Percentiles rank a stretch among this genome's conserved stretches.
Conservation (phyloP, 2,888 invertebrate genomes). For the Microplitis deprimator region DNA sequence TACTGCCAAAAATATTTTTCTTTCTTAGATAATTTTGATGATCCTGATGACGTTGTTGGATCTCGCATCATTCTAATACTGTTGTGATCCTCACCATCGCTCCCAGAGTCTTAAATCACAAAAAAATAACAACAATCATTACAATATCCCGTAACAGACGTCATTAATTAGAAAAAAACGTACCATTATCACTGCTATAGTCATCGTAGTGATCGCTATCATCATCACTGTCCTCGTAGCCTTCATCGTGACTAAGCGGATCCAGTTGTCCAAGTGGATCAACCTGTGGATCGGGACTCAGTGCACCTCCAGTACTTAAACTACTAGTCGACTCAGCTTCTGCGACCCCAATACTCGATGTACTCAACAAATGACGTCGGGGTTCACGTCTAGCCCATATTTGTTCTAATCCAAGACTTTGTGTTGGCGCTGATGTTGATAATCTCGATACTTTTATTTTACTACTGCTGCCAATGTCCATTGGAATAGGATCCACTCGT, state of each 20-base stretch:
- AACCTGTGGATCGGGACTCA: constrained; percentile 83
- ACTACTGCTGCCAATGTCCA: constrained; percentile 54
- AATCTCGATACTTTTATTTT: constrained; percentile 77
- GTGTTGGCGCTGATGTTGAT: constrained; percentile 90
- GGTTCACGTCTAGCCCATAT: constrained; percentile 92
- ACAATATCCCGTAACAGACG: no score
- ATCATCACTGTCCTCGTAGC: constrained; percentile 85
- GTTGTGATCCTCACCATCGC: constrained; percentile 74
- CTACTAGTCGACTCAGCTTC: constrained; percentile 90
- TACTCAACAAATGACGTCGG: constrained; percentile 87
- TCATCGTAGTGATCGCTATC: constrained; percentile 92
- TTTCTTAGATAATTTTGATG: constrained; percentile 75
- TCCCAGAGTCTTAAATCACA: constrained; percentile 75
- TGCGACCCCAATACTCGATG: constrained; percentile 79
- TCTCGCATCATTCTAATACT: constrained; percentile 60
- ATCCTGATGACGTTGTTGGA: not conserved
- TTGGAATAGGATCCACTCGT: constrained; percentile 50
- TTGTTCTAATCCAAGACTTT: constrained; percentile 81
- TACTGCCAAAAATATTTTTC: constrained; percentile 98
- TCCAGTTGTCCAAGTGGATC: constrained; percentile 51
- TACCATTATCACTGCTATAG: constrained; percentile 85
- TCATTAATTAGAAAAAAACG: constrained; percentile 36
- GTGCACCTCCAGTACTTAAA: constrained; percentile 84
- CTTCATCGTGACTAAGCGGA: constrained; percentile 86
- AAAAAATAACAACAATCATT: constrained; percentile 16